Percentiles rank a stretch among this genome's conserved stretches.
Evolutionary conservation across 1,140 invertebrate species (phyloP).

Genomic region (Heterodera schachtii): DNA sequence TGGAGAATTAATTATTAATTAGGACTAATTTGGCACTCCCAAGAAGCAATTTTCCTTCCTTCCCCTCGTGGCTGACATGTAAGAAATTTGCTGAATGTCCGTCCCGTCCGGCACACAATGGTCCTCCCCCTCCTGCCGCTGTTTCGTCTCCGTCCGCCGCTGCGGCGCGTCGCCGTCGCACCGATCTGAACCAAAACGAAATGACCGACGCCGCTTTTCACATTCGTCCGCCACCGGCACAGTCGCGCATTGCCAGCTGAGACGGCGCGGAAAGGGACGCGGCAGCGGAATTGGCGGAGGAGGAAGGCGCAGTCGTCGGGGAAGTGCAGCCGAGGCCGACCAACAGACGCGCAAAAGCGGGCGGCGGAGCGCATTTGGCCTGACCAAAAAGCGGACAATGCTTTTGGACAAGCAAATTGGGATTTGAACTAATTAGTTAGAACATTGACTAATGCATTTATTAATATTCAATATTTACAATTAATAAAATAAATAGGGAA

Average conservation of each 20-base stretch:
- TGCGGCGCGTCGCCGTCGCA: background rate
- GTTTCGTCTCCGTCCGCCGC: background rate
- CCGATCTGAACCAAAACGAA: background rate
- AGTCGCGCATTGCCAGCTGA: background rate
- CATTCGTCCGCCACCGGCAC: background rate
- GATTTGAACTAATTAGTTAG: background rate
- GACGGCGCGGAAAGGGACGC: background rate
- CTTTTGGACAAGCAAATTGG: background rate
- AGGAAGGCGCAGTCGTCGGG: background rate
- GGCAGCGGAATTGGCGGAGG: background rate
- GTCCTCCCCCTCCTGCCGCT: conserved; percentile 32
- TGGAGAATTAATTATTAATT: too few species aligned
- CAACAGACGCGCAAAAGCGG: background rate
- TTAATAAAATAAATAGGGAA: background rate
- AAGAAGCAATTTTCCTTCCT: too few species aligned
- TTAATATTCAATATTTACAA: too few species aligned
- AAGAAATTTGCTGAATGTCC: conserved; percentile 47
- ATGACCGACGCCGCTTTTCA: too few species aligned
- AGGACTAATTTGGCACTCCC: background rate
- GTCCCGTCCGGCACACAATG: conserved; percentile 46
- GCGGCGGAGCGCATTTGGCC: background rate
- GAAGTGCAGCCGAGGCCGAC: background rate
- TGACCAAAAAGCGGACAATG: background rate
- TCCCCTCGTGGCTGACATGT: conserved; percentile 35
- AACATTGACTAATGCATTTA: background rate